Percentiles rank a stretch among this genome's conserved stretches.
phyloP scores from a whole-genome alignment of 2,888 invertebrate species.

The Tipula unca region DNA sequence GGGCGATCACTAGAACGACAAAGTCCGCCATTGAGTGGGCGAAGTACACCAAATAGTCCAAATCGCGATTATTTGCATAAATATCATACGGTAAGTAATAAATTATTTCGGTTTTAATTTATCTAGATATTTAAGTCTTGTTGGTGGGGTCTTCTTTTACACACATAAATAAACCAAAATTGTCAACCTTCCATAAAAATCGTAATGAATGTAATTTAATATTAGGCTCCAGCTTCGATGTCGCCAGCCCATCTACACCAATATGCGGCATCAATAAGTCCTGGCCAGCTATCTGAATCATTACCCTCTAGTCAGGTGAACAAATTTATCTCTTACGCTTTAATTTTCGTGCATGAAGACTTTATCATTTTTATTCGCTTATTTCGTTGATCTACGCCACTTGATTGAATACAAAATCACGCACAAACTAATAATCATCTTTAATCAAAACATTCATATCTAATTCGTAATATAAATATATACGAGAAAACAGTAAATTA shows the following conservation, averaged over 20 bases:
- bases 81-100: constrained; percentile 82
- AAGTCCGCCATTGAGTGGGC: constrained; percentile 81
- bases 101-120: constrained; percentile 9
- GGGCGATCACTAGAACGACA: constrained; percentile 62
- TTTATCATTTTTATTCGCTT: constrained; percentile 17
- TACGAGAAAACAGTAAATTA: not conserved
- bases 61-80: constrained; percentile 82
- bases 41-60: constrained; percentile 80
- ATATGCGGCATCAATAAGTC: constrained; percentile 55
- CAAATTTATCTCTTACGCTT: not conserved
- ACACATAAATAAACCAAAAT: not conserved
- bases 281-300: constrained; percentile 61
- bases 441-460: not conserved
- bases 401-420: not conserved
- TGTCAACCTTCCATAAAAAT: not conserved
- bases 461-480: not conserved
- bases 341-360: not conserved
- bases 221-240: constrained; percentile 83
- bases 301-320: constrained; percentile 71
- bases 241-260: constrained; percentile 78
- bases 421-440: not conserved
- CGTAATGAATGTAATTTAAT: constrained; percentile 1
- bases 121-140: not conserved
- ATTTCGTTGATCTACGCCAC: not conserved
- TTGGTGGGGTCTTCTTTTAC: not conserved